Conservation (phyloP, 2,888 invertebrate species). For the Bellardia bayeri region DNA sequence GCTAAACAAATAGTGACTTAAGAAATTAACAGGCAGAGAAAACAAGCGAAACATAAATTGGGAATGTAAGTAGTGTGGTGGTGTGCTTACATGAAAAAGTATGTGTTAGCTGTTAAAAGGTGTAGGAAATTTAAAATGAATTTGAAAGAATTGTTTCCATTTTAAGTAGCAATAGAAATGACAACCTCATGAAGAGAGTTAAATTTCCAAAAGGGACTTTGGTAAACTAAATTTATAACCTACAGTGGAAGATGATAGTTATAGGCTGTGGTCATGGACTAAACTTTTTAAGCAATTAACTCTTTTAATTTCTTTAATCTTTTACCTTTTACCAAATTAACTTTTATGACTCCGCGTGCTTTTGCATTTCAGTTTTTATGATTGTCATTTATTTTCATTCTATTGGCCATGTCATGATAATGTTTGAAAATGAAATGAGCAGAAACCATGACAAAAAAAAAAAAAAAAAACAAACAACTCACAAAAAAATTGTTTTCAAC, state of each 20-base stretch:
- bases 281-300: neutral
- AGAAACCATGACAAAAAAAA: neutral
- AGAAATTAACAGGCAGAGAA: constrained; percentile 35
- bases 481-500: constrained; percentile 40
- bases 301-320: neutral
- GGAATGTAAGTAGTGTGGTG: constrained; percentile 24
- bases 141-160: constrained; percentile 8
- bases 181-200: too few relatives aligned
- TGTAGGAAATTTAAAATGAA: neutral
- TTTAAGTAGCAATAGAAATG: too few relatives aligned
- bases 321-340: neutral
- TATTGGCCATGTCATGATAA: constrained; percentile 62
- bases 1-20: constrained; percentile 41
- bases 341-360: neutral
- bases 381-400: constrained; percentile 58
- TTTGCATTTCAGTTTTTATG: constrained; percentile 26
- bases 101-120: neutral
- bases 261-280: too few relatives aligned
- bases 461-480: neutral
- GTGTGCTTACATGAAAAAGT: neutral
- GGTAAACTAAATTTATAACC: too few relatives aligned
- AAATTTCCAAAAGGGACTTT: too few relatives aligned
- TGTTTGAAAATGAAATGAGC: constrained; percentile 26
- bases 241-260: neutral
- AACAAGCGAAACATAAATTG: constrained; percentile 16